Evolutionary conservation across 2,113 vertebrate genomes (phyloP).

Genomic region (Elaphurus davidianus): DNA sequence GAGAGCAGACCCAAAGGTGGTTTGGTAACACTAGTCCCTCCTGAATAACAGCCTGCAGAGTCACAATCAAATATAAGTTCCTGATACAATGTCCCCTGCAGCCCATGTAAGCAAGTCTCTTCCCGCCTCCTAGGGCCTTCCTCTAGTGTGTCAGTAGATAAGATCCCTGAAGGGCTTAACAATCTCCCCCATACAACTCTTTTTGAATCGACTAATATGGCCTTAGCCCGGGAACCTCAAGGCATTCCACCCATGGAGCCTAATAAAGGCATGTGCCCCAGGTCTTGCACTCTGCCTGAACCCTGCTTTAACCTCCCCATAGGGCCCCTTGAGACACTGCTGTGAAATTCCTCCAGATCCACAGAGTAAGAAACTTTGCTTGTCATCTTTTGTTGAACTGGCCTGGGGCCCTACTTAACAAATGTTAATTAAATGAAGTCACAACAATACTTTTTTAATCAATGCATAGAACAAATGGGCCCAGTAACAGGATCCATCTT

Average conservation of each 20-base stretch:
- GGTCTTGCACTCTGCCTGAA: not conserved
- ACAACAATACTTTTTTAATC: not conserved
- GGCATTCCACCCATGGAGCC: not conserved
- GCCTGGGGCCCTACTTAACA: not conserved
- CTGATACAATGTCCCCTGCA: not conserved
- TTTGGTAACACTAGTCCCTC: not conserved
- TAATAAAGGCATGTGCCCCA: not conserved
- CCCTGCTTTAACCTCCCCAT: not conserved
- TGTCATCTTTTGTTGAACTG: not conserved
- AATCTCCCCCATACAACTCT: not conserved
- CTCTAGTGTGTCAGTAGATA: not conserved
- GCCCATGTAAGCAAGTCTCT: not conserved
- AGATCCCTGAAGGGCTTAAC: not conserved
- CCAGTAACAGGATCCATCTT: not conserved
- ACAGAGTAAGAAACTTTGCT: not conserved
- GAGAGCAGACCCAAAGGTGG: not conserved
- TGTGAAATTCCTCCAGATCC: not conserved
- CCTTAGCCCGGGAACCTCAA: not conserved
- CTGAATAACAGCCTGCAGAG: not conserved
- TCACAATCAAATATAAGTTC: not conserved
- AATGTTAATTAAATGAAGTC: not conserved
- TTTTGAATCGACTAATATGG: not conserved
- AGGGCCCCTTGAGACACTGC: not conserved
- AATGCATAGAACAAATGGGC: not conserved
- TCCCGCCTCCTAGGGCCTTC: not conserved